A percentile compares a stretch with the other conserved stretches of the same genome.
phyloP scores from a whole-genome alignment of 2,113 vertebrate species.

The Coptodon rendalli region DNA sequence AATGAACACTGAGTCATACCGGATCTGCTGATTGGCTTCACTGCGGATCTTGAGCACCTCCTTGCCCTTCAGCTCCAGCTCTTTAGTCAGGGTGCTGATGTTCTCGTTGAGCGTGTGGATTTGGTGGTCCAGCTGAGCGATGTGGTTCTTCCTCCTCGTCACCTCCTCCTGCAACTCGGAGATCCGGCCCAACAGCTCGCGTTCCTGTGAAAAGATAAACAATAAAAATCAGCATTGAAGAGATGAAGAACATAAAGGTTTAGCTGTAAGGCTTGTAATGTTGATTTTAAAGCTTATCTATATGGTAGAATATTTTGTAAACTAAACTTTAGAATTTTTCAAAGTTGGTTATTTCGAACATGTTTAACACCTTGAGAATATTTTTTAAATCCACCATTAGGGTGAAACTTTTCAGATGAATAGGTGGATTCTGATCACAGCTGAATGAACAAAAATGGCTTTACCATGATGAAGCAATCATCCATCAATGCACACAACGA shows the following conservation, averaged over 20 bases:
- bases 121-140: slow-evolving; percentile 91
- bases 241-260: background rate
- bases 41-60: slow-evolving; percentile 96
- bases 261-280: background rate
- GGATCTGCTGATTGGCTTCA: slow-evolving; percentile 96
- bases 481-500: background rate
- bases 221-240: background rate
- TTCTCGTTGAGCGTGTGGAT: slow-evolving; percentile 92
- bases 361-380: background rate
- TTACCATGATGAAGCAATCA: background rate
- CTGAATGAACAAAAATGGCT: background rate
- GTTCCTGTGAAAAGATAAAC: slow-evolving; percentile 65
- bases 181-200: slow-evolving; percentile 84
- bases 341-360: background rate
- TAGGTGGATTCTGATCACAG: background rate
- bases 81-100: slow-evolving; percentile 91
- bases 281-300: background rate
- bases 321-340: background rate
- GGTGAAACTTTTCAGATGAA: background rate
- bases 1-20: slow-evolving; percentile 62
- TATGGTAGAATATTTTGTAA: background rate
- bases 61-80: slow-evolving; percentile 95
- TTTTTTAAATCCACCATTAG: background rate
- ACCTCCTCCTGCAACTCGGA: slow-evolving; percentile 89
- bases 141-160: slow-evolving; percentile 86